Evolutionary conservation across 1,140 invertebrate species (phyloP).

Genomic region (Formica selysi): DNA sequence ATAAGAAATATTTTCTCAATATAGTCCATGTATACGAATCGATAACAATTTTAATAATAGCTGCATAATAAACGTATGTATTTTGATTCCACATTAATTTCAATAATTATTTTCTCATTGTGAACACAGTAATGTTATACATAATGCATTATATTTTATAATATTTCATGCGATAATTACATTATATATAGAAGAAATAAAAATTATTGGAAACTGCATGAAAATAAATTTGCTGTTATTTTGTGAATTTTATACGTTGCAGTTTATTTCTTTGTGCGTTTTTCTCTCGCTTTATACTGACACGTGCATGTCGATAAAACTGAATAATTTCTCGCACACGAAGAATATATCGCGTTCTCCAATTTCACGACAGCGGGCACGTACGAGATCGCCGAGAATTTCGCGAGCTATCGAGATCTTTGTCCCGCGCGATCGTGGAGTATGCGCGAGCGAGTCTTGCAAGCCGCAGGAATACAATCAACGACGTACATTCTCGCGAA

Average conservation of each 20-base stretch:
- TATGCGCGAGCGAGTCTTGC: conserved; percentile 1
- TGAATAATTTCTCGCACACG: conserved; percentile 44
- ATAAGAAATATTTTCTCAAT: too few species aligned
- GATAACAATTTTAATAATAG: conserved; percentile 25
- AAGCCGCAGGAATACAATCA: conserved; percentile 47
- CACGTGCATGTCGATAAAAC: conserved; percentile 5
- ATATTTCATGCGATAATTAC: conserved; percentile 10
- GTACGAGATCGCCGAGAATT: conserved; percentile 41
- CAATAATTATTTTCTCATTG: conserved; percentile 29
- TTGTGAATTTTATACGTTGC: neutral
- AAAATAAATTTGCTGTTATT: neutral
- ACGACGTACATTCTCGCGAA: conserved; percentile 52
- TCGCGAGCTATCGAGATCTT: conserved; percentile 25
- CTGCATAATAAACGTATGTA: neutral
- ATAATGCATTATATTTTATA: conserved; percentile 6
- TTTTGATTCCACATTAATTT: conserved; percentile 19
- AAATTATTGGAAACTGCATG: neutral
- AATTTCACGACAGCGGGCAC: conserved; percentile 34
- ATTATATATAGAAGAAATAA: neutral
- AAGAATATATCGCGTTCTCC: conserved; percentile 17
- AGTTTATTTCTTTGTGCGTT: conserved; percentile 20
- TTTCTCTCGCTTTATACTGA: neutral
- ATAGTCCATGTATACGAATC: neutral
- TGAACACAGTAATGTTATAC: conserved; percentile 9
- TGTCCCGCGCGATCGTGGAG: neutral